Evolutionary conservation across 2,797 vertebrate species (phyloP).

Genomic region (Rhadinocentrus ornatus): DNA sequence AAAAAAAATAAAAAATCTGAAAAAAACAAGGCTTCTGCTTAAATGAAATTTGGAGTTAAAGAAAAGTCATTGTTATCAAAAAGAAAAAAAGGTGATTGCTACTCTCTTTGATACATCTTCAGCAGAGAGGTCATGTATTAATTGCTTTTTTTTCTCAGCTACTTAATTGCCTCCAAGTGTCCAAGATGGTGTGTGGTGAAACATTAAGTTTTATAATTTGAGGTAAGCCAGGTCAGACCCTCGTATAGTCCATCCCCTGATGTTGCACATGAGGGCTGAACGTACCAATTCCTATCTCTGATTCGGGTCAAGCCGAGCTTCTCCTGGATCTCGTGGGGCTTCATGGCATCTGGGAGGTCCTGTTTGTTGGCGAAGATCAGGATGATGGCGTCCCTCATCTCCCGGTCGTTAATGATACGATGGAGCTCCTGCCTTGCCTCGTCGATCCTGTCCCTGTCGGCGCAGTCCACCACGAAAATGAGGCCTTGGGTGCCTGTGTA

Average conservation of each 20-base stretch:
- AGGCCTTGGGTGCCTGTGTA: slow-evolving; percentile 98
- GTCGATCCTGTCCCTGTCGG: slow-evolving; percentile 96
- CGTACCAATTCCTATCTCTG: slow-evolving; percentile 99
- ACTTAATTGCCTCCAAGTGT: slow-evolving; percentile 74
- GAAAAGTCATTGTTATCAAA: slow-evolving; percentile 67
- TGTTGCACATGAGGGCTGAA: slow-evolving; percentile 97
- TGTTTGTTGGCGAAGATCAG: slow-evolving; percentile 99
- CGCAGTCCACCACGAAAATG: slow-evolving; percentile 98
- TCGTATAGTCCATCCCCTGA: slow-evolving; percentile 97
- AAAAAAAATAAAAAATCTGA: slow-evolving; percentile 49
- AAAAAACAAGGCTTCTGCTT: slow-evolving; percentile 52
- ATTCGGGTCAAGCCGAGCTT: slow-evolving; percentile 98
- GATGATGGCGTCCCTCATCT: slow-evolving; percentile 99
- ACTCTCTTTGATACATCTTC: slow-evolving; percentile 78
- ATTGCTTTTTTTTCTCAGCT: slow-evolving; percentile 76
- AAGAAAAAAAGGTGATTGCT: slow-evolving; percentile 70
- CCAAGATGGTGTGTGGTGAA: slow-evolving; percentile 66
- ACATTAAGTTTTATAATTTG: slow-evolving; percentile 98
- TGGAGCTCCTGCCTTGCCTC: slow-evolving; percentile 98
- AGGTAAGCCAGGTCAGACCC: slow-evolving; percentile 98
- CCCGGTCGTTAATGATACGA: slow-evolving; percentile 97
- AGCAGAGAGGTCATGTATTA: slow-evolving; percentile 82
- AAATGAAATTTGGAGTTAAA: slow-evolving; percentile 76
- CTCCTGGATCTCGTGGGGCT: slow-evolving; percentile 99
- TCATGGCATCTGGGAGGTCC: slow-evolving; percentile 98